Evolutionary conservation across 2,888 invertebrate genomes (phyloP).

Genomic region (Thymelicus acteon): DNA sequence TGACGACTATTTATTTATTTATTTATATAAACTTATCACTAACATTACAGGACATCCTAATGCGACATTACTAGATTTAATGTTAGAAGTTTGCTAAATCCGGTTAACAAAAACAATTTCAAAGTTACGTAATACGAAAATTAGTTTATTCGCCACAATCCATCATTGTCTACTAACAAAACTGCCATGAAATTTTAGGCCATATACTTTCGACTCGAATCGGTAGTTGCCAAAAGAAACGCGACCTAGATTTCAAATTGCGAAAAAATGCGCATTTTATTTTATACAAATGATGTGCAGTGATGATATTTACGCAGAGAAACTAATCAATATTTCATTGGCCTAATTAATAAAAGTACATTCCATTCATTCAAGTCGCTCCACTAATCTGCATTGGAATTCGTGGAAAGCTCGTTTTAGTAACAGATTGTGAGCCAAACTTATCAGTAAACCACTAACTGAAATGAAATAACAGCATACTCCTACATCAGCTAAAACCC

Average conservation of each 20-base stretch:
- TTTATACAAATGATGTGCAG: background rate
- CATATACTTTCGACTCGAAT: conserved; percentile 11
- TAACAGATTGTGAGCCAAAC: background rate
- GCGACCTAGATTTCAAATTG: conserved; percentile 9
- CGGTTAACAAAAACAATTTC: background rate
- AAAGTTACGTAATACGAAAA: background rate
- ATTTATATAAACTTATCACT: too few species aligned
- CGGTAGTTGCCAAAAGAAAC: conserved; percentile 17
- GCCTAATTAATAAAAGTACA: conserved; percentile 4
- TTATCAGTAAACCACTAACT: background rate
- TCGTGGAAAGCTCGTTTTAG: too few species aligned
- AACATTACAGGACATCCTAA: too few species aligned
- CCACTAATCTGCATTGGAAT: background rate
- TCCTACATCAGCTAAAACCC: background rate
- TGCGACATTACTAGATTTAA: too few species aligned
- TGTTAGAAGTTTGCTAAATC: background rate
- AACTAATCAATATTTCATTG: conserved; percentile 17
- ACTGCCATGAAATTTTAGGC: conserved; percentile 11
- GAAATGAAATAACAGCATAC: background rate
- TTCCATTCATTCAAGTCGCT: background rate
- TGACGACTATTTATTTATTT: too few species aligned
- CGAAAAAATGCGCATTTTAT: conserved; percentile 9
- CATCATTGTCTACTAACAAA: conserved; percentile 6
- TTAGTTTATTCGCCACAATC: background rate
- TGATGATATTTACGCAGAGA: conserved; percentile 1